Evolutionary conservation across 1,140 invertebrate species (phyloP).

Genomic region (Ctenoplectra terminalis): DNA sequence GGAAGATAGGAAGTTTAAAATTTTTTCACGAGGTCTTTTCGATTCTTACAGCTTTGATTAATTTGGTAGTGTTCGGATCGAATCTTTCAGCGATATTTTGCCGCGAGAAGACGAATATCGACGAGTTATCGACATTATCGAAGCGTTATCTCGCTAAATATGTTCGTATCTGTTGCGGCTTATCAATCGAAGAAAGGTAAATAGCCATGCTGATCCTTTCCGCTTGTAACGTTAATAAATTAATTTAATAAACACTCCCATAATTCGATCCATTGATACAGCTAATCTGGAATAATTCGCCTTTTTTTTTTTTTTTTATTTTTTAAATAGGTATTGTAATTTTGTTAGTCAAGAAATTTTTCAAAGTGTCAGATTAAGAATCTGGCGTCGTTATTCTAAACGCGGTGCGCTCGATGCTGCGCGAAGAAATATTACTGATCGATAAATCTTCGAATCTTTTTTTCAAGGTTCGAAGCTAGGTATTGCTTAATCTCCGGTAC

Average conservation of each 20-base stretch:
- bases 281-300: neutral
- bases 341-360: neutral
- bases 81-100: conserved; percentile 36
- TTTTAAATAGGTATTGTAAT: neutral
- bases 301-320: neutral
- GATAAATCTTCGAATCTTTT: neutral
- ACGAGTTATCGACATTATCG: conserved; percentile 58
- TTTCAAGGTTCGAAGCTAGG: neutral
- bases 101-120: conserved; percentile 33
- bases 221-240: neutral
- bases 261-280: neutral
- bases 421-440: neutral
- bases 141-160: conserved; percentile 45
- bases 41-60: too few species aligned
- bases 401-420: neutral
- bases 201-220: conserved; percentile 23
- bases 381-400: neutral
- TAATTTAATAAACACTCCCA: conserved; percentile 14
- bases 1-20: too few species aligned
- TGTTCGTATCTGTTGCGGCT: conserved; percentile 50
- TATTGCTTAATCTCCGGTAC: neutral
- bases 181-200: conserved; percentile 56
- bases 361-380: conserved; percentile 4
- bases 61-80: conserved; percentile 4
- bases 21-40: too few species aligned